Conservation (phyloP, 2,797 vertebrate species). For the Astyanax mexicanus region DNA sequence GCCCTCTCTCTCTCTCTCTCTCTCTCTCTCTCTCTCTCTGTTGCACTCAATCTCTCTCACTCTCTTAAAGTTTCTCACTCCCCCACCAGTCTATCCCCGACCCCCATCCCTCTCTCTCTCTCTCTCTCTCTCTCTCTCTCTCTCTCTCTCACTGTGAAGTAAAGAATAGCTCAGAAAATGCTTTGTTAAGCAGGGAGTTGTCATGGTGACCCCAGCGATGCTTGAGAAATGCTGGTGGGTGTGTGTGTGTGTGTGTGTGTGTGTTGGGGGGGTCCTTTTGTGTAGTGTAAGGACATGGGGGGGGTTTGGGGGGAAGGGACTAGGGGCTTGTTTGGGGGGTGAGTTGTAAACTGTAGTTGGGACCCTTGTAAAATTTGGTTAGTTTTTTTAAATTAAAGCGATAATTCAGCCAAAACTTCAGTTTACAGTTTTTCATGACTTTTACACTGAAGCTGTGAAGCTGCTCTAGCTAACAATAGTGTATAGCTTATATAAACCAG, state of each 20-base stretch:
- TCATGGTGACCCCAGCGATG: slow-evolving; percentile 85
- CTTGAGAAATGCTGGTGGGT: slow-evolving; percentile 82
- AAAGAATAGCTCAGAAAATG: slow-evolving; percentile 86
- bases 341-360: slow-evolving; percentile 28
- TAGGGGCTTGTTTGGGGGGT: slow-evolving; percentile 68
- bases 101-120: too few species aligned
- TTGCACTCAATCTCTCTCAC: slow-evolving; percentile 21
- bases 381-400: neutral
- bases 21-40: slow-evolving; percentile 28
- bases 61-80: slow-evolving; percentile 34
- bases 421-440: neutral
- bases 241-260: slow-evolving; percentile 63
- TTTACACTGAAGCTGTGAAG: too few species aligned
- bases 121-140: slow-evolving; percentile 25
- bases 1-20: slow-evolving; percentile 33
- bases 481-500: too few species aligned
- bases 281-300: slow-evolving; percentile 59
- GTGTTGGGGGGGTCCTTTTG: slow-evolving; percentile 74
- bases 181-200: slow-evolving; percentile 87
- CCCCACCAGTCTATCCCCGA: too few species aligned
- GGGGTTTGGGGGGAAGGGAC: slow-evolving; percentile 64
- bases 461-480: neutral
- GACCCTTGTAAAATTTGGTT: neutral
- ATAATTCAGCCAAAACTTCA: neutral
- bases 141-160: slow-evolving; percentile 65